These are phyloP conservation scores for Eurystomus gularis DNA, from an alignment of 2,113 vertebrate genomes.

Conservation along the genomic window DNA sequence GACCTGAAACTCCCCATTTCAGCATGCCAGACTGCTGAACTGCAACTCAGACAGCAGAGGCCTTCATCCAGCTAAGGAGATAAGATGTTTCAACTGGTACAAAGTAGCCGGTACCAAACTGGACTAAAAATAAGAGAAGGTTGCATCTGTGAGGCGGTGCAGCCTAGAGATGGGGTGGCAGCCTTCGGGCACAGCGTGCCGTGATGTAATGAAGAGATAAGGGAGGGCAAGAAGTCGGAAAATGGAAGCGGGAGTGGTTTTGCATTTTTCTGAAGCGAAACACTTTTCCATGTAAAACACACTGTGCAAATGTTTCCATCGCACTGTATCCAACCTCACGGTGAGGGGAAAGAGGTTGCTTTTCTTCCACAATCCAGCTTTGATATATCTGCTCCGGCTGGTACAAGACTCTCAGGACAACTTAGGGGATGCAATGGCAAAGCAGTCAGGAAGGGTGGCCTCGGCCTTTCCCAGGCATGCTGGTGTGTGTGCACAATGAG, in stretches of 20 bases:
- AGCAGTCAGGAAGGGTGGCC: not conserved
- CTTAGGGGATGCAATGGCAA: not conserved
- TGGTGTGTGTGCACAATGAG: not conserved
- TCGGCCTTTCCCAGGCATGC: fast-evolving
- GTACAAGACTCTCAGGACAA: not conserved
- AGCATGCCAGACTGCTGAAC: not conserved
- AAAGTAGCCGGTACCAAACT: not conserved
- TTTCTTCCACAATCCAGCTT: not conserved
- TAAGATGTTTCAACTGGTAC: not conserved
- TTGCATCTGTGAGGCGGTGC: fast-evolving
- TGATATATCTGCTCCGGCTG: not conserved
- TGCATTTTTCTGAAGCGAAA: not conserved
- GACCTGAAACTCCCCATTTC: not conserved
- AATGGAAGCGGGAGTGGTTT: not conserved
- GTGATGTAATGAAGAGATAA: not conserved
- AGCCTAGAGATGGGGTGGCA: not conserved
- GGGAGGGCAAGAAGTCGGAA: not conserved
- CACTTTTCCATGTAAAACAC: not conserved
- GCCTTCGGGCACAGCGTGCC: fast-evolving
- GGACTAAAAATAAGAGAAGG: not conserved
- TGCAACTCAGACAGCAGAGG: not conserved
- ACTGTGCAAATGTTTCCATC: not conserved
- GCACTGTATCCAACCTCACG: fast-evolving
- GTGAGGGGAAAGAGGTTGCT: not conserved
- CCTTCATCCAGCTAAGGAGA: not conserved